phyloP scores from a whole-genome alignment of 2,888 invertebrate species.

The Eupithecia centaureata region DNA sequence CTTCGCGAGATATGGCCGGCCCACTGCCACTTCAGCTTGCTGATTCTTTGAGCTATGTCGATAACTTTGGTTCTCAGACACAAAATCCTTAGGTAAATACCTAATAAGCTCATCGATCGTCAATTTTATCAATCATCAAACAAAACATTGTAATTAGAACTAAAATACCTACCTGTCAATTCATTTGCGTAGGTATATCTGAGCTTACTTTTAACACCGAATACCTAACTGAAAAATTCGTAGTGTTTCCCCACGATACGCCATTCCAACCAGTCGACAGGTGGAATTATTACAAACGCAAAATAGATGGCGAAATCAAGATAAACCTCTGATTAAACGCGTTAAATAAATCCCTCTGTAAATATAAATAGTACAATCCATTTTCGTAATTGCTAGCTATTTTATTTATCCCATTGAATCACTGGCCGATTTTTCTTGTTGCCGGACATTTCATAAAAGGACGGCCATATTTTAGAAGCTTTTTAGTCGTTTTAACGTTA shows the following conservation, averaged over 20 bases:
- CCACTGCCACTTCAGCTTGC: no score
- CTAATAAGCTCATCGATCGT: no score
- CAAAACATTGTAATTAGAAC: no score
- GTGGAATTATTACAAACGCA: constrained; percentile 55
- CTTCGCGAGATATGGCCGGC: no score
- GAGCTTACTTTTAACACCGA: background rate
- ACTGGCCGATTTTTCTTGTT: constrained; percentile 41
- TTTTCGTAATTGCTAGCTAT: constrained; percentile 45
- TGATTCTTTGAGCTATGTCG: no score
- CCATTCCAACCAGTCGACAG: constrained; percentile 51
- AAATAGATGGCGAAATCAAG: constrained; percentile 49
- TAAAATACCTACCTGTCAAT: no score
- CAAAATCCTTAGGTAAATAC: no score
- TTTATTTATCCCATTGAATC: constrained; percentile 45
- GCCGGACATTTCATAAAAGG: constrained; percentile 39
- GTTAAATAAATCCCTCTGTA: constrained; percentile 50
- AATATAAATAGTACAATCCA: constrained; percentile 44
- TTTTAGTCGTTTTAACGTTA: constrained; percentile 36
- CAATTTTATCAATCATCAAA: no score
- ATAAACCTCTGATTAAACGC: constrained; percentile 56
- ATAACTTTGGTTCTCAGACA: no score
- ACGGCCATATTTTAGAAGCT: constrained; percentile 38
- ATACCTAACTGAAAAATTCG: background rate
- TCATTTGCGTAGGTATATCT: no score
- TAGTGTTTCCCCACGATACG: constrained; percentile 42